A percentile compares a stretch with the other conserved stretches of the same genome.
These are phyloP conservation scores for Oxyura jamaicensis DNA, from an alignment of 2,113 vertebrate genomes.

Conservation along the genomic window DNA sequence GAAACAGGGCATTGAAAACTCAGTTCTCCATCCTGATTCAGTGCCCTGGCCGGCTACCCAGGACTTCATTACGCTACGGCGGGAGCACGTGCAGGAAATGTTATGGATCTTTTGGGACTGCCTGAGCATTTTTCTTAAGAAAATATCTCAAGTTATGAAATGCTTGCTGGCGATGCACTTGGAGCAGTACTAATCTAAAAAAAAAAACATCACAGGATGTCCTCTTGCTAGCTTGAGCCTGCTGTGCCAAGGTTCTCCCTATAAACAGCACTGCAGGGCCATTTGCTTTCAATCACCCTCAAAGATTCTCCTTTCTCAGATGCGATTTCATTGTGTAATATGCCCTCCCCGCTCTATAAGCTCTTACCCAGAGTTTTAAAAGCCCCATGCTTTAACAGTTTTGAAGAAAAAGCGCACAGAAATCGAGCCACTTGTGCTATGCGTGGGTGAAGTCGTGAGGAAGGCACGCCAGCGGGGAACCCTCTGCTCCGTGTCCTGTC, in stretches of 20 bases:
- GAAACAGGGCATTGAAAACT: neutral
- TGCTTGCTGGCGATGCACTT: neutral
- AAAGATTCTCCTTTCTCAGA: neutral
- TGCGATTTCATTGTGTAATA: neutral
- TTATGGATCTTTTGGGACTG: slow-evolving; percentile 16
- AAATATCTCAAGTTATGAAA: slow-evolving; percentile 1
- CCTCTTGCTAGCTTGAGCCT: neutral
- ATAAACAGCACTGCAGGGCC: neutral
- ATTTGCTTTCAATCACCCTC: neutral
- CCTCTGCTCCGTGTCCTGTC: neutral
- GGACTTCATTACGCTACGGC: neutral
- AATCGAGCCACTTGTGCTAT: neutral
- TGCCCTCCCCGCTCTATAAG: neutral
- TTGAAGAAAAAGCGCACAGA: neutral
- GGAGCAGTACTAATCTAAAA: neutral
- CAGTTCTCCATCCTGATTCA: neutral
- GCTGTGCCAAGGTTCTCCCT: neutral
- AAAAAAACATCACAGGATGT: slow-evolving; percentile 36
- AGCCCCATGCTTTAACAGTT: neutral
- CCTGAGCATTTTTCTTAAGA: slow-evolving; percentile 32
- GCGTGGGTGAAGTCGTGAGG: neutral
- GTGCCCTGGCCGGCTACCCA: slow-evolving; percentile 3
- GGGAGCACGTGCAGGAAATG: slow-evolving; percentile 15
- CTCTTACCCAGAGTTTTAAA: neutral
- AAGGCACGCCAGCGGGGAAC: neutral